A percentile compares a stretch with the other conserved stretches of the same genome.
phyloP scores from a whole-genome alignment of 2,888 invertebrate genomes.

The Agriotes lineatus region DNA sequence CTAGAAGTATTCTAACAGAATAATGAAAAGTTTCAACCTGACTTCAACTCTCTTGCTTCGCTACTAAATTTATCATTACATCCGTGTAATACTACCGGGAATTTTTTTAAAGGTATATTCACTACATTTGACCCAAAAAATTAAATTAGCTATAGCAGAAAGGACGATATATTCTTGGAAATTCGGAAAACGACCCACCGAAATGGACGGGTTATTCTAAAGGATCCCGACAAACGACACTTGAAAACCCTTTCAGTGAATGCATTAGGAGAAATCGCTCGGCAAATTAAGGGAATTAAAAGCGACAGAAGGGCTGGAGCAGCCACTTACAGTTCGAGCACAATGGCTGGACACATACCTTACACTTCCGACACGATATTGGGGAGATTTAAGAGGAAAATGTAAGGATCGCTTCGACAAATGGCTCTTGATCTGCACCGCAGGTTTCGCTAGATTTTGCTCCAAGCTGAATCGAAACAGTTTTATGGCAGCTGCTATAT shows the following conservation, averaged over 20 bases:
- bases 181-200: too few species aligned
- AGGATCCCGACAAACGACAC: constrained; percentile 1
- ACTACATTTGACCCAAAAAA: too few species aligned
- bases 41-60: too few species aligned
- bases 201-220: background rate
- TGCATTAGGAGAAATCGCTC: background rate
- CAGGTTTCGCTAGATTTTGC: background rate
- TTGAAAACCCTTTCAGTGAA: constrained; percentile 3
- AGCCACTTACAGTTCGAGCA: background rate
- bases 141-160: too few species aligned
- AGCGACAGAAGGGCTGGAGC: background rate
- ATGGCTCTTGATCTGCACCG: background rate
- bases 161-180: too few species aligned
- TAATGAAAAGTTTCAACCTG: too few species aligned
- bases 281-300: constrained; percentile 4
- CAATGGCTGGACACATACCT: background rate
- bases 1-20: too few species aligned
- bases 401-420: background rate
- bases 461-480: too few species aligned
- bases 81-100: too few species aligned
- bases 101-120: too few species aligned
- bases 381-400: background rate
- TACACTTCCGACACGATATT: background rate
- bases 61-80: too few species aligned
- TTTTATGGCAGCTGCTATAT: too few species aligned